Evolutionary conservation across 2,888 invertebrate species (phyloP).

Genomic region (Tortrix viridana): DNA sequence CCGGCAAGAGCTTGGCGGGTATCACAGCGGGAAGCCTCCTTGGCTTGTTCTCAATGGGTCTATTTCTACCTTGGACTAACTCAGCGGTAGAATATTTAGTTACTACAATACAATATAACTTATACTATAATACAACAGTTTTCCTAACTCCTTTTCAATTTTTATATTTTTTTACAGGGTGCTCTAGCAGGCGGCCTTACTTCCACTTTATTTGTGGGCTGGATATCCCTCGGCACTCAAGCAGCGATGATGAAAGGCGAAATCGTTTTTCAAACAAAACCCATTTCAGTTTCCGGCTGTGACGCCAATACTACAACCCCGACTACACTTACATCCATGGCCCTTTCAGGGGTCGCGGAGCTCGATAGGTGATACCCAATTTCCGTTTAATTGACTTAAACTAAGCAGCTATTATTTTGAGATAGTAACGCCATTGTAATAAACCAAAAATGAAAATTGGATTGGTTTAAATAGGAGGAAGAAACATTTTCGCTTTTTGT

Average conservation of each 20-base stretch:
- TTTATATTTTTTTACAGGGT: constrained; percentile 71
- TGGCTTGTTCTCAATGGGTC: constrained; percentile 88
- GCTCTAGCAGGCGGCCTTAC: constrained; percentile 86
- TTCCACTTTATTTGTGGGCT: constrained; percentile 85
- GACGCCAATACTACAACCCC: constrained; percentile 56
- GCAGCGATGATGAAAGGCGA: constrained; percentile 86
- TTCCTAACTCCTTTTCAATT: not conserved
- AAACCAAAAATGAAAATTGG: no score
- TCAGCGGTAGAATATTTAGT: constrained; percentile 77
- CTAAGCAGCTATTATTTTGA: no score
- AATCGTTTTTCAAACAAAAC: constrained; percentile 85
- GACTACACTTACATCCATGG: constrained; percentile 41
- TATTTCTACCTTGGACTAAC: constrained; percentile 88
- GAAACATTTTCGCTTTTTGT: no score
- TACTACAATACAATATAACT: not conserved
- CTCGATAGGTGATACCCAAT: no score
- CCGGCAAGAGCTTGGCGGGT: constrained; percentile 87
- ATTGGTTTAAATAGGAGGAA: no score
- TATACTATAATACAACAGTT: not conserved
- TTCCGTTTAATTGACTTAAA: no score
- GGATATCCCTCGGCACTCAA: constrained; percentile 89
- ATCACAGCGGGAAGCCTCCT: constrained; percentile 89
- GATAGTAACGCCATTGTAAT: no score
- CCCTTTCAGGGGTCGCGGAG: constrained; percentile 48
- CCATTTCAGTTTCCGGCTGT: constrained; percentile 85